A percentile compares a stretch with the other conserved stretches of the same genome.
Evolutionary conservation across 2,113 vertebrate genomes (phyloP).

Genomic region (Tricholaema leucomelas): DNA sequence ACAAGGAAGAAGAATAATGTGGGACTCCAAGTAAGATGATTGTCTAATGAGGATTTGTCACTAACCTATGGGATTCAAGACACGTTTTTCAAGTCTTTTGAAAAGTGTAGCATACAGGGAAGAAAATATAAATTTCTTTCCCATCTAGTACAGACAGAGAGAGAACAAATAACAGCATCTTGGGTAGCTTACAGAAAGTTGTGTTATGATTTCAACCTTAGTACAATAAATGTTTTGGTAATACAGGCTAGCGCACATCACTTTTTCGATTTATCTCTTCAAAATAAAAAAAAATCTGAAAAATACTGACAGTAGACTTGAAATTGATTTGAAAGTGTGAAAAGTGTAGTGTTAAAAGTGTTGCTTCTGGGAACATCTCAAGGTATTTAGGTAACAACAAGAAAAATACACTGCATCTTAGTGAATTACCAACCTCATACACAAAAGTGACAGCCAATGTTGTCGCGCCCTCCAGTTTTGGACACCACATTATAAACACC

Average conservation of each 20-base stretch:
- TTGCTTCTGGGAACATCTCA: background rate
- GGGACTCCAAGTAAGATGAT: background rate
- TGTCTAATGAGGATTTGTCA: background rate
- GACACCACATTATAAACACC: background rate
- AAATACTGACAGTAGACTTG: background rate
- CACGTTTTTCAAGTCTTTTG: background rate
- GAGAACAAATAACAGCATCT: background rate
- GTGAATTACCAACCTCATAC: background rate
- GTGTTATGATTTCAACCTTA: background rate
- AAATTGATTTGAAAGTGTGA: background rate
- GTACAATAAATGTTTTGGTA: background rate
- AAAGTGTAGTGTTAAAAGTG: background rate
- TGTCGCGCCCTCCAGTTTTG: background rate
- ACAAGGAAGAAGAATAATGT: background rate
- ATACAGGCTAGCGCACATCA: background rate
- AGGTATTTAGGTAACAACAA: background rate
- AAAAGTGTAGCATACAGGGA: background rate
- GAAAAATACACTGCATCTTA: background rate
- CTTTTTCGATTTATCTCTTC: background rate
- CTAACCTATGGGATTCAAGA: background rate
- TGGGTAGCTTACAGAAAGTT: background rate
- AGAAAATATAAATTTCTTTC: background rate
- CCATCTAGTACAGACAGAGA: background rate
- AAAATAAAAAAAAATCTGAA: background rate
- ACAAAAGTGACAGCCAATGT: background rate